These are phyloP conservation scores for Drosophila fungiperda DNA, from an alignment of 2,888 invertebrate genomes.

Conservation along the genomic window DNA sequence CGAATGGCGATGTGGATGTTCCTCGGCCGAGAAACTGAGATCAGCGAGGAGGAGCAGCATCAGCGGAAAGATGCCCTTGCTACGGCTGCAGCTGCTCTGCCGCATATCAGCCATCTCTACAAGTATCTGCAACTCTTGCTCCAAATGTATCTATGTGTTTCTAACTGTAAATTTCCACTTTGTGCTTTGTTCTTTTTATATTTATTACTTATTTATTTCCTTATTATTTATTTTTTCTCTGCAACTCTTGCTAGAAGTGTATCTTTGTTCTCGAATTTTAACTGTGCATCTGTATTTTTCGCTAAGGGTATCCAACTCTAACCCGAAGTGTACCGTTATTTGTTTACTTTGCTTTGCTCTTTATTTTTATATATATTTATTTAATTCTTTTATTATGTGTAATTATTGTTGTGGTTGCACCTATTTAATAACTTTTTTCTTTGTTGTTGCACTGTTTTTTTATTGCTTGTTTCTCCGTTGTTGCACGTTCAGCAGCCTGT, in stretches of 20 bases:
- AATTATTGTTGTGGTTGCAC: constrained; percentile 6
- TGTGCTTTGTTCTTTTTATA: background rate
- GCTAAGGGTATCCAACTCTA: background rate
- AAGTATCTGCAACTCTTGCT: background rate
- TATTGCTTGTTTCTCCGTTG: constrained; percentile 36
- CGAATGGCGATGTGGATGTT: constrained; percentile 44
- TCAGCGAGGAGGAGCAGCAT: constrained; percentile 48
- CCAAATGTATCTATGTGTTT: constrained; percentile 5
- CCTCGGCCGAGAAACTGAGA: constrained; percentile 26
- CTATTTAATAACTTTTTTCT: constrained; percentile 9
- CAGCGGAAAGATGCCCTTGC: constrained; percentile 21
- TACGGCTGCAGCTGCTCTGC: constrained; percentile 15
- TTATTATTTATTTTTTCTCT: background rate
- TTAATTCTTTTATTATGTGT: background rate
- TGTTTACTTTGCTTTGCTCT: background rate
- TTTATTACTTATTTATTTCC: background rate
- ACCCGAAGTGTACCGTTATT: background rate
- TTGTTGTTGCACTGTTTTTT: constrained; percentile 39
- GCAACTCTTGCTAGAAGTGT: background rate
- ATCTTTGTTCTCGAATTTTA: background rate
- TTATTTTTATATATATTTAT: background rate
- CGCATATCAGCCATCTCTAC: constrained; percentile 18
- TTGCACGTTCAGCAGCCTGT: constrained; percentile 24
- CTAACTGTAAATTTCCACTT: background rate
- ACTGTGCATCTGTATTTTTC: background rate